A percentile compares a stretch with the other conserved stretches of the same genome.
These are phyloP conservation scores for Lophotis ruficrista DNA, from an alignment of 2,113 vertebrate genomes.

Conservation along the genomic window DNA sequence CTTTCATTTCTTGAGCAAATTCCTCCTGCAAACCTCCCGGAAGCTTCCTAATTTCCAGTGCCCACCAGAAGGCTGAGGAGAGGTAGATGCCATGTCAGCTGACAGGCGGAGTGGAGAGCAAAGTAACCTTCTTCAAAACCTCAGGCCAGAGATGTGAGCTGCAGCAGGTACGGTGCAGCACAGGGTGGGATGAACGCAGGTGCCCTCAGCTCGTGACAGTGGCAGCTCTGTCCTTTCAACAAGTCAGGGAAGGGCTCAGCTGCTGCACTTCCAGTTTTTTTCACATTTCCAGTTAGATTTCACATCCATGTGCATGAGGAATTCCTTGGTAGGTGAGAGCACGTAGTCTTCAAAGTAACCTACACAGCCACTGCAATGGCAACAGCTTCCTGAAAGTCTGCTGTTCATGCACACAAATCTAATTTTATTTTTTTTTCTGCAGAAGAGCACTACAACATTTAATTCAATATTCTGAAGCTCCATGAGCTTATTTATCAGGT, in stretches of 20 bases:
- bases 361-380: neutral
- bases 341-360: neutral
- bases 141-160: accelerated
- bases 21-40: neutral
- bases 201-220: accelerated
- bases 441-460: neutral
- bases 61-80: neutral
- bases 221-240: neutral
- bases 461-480: neutral
- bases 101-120: neutral
- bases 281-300: neutral
- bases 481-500: neutral
- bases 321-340: neutral
- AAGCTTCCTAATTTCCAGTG: neutral
- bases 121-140: neutral
- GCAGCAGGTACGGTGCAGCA: too few species aligned
- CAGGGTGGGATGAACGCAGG: accelerated
- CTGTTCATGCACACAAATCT: accelerated
- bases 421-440: neutral
- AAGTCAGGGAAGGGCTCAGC: neutral
- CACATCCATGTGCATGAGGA: neutral
- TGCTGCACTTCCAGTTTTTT: neutral
- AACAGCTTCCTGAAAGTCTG: neutral
- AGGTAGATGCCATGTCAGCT: accelerated
- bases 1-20: neutral